Conservation (phyloP, 1,140 invertebrate genomes). For the Scaptodrosophila lebanonensis region DNA sequence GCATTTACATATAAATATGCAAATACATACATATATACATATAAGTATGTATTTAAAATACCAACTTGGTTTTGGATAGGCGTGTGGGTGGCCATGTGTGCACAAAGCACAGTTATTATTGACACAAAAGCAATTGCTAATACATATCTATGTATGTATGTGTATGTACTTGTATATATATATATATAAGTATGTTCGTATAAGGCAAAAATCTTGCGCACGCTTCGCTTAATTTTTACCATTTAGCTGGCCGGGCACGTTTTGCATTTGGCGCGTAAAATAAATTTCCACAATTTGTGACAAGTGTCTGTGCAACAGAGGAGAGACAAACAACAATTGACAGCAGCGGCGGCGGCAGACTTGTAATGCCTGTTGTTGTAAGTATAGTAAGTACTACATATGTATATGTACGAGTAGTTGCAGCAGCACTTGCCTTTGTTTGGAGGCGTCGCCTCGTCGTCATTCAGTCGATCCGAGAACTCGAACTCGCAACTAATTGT, state of each 20-base stretch:
- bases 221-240: slow-evolving; percentile 58
- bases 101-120: slow-evolving; percentile 57
- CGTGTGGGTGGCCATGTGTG: slow-evolving; percentile 56
- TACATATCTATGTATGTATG: neutral
- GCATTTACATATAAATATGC: slow-evolving; percentile 8
- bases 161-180: neutral
- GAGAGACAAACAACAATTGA: slow-evolving; percentile 4
- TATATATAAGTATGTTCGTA: slow-evolving; percentile 1
- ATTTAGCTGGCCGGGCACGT: slow-evolving; percentile 70
- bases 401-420: too few relatives aligned
- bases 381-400: too few relatives aligned
- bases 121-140: slow-evolving; percentile 37
- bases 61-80: slow-evolving; percentile 33
- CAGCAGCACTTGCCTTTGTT: slow-evolving; percentile 28
- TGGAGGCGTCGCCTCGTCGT: slow-evolving; percentile 52
- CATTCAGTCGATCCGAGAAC: slow-evolving; percentile 27
- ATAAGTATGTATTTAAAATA: slow-evolving; percentile 1
- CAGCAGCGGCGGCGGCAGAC: too few relatives aligned
- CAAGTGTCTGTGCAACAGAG: slow-evolving; percentile 52
- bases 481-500: slow-evolving; percentile 48
- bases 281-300: slow-evolving; percentile 74
- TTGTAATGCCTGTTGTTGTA: too few relatives aligned
- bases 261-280: slow-evolving; percentile 73
- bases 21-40: neutral
- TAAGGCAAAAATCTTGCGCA: slow-evolving; percentile 4